A percentile compares a stretch with the other conserved stretches of the same genome.
Conservation (phyloP, 2,113 vertebrate genomes). For the Accipiter virgatus region DNA sequence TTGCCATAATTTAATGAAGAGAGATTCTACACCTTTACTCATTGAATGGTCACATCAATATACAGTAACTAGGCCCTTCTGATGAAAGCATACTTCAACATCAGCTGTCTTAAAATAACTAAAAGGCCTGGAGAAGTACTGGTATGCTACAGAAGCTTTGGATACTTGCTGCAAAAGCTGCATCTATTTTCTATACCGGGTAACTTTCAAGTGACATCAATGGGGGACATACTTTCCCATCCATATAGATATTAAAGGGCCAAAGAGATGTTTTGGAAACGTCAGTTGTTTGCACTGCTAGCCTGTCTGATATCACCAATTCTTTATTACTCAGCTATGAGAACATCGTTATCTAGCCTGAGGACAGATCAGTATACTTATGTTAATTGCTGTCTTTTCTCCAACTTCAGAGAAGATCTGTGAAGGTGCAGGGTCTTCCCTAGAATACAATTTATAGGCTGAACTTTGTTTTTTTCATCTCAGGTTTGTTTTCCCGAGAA, state of each 20-base stretch:
- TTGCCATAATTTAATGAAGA: slow-evolving; percentile 32
- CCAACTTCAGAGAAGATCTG: not conserved
- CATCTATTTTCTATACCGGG: not conserved
- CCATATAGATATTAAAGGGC: not conserved
- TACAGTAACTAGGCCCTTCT: not conserved
- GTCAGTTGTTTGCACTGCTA: not conserved
- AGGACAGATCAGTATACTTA: not conserved
- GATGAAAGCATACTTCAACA: not conserved
- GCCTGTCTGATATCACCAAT: not conserved
- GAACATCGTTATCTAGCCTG: not conserved
- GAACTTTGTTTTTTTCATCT: not conserved
- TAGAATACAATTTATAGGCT: not conserved
- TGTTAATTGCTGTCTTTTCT: not conserved
- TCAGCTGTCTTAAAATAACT: not conserved
- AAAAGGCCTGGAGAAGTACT: not conserved
- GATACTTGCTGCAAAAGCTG: not conserved
- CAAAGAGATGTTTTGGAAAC: not conserved
- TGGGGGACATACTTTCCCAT: not conserved
- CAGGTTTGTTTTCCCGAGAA: not conserved
- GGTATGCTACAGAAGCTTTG: not conserved
- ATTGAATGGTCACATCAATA: not conserved
- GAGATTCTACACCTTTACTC: not conserved
- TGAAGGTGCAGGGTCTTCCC: not conserved
- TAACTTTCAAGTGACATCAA: not conserved
- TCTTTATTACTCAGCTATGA: not conserved